A percentile compares a stretch with the other conserved stretches of the same genome.
phyloP scores from a whole-genome alignment of 2,797 vertebrate genomes.

The Cryptoprocta ferox region DNA sequence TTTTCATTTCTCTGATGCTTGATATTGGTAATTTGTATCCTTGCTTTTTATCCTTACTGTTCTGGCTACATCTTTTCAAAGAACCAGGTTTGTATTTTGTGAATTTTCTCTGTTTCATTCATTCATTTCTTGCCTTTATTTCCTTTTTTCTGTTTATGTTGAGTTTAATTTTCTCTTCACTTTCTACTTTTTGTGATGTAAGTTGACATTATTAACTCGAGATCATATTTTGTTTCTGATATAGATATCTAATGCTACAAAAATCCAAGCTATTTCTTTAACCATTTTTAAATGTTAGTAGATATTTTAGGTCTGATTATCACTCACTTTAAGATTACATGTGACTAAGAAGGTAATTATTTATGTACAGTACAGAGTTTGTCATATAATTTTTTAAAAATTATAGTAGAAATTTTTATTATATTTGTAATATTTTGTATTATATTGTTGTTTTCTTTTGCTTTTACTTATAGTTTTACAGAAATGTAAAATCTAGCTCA shows the following conservation, averaged over 20 bases:
- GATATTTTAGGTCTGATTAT: neutral
- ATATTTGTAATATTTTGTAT: neutral
- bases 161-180: neutral
- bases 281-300: neutral
- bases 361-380: neutral
- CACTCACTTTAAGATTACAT: neutral
- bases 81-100: neutral
- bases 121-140: neutral
- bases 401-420: neutral
- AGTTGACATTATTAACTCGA: neutral
- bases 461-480: slow-evolving; percentile 41
- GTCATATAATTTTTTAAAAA: neutral
- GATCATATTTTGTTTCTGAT: neutral
- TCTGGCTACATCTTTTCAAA: neutral
- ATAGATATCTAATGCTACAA: neutral
- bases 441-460: neutral
- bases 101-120: neutral
- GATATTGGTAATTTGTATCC: neutral
- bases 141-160: neutral
- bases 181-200: neutral
- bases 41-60: neutral
- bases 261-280: neutral
- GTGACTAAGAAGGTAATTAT: neutral
- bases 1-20: neutral
- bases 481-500: slow-evolving; percentile 15